A percentile compares a stretch with the other conserved stretches of the same genome.
Conservation (phyloP, 2,797 vertebrate species). For the Peromyscus melanophrys region DNA sequence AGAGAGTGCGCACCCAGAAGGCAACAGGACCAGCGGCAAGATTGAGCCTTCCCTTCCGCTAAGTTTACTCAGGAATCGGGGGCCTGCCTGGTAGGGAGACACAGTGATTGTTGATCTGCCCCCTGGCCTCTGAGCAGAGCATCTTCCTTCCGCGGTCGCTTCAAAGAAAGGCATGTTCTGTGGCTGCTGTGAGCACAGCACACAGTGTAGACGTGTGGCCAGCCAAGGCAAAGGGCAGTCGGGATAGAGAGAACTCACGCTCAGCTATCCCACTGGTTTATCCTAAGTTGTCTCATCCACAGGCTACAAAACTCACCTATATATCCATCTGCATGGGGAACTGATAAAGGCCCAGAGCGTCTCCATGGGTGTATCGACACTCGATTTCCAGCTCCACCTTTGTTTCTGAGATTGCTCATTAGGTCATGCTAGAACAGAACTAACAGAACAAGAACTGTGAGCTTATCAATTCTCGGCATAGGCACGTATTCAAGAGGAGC, state of each 20-base stretch:
- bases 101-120: slow-evolving; percentile 49
- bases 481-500: not conserved
- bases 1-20: not conserved
- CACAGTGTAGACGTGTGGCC: not conserved
- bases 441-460: slow-evolving; percentile 4
- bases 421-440: not conserved
- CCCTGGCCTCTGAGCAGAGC: not conserved
- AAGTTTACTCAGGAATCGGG: not conserved
- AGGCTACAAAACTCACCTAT: not conserved
- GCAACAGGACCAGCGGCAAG: not conserved
- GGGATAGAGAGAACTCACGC: not conserved
- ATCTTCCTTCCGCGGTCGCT: slow-evolving; percentile 23
- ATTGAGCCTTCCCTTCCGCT: not conserved
- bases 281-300: not conserved
- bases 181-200: not conserved
- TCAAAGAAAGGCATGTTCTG: not conserved
- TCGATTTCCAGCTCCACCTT: not conserved
- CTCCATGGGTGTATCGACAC: not conserved
- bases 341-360: not conserved
- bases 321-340: slow-evolving; percentile 18
- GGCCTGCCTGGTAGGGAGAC: slow-evolving; percentile 4
- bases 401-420: slow-evolving; percentile 1
- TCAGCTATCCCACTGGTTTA: not conserved
- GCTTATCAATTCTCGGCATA: not conserved
- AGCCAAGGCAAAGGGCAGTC: not conserved